Percentiles rank a stretch among this genome's conserved stretches.
Conservation (phyloP, 2,113 vertebrate species). For the Ptychochromis oligacanthus region DNA sequence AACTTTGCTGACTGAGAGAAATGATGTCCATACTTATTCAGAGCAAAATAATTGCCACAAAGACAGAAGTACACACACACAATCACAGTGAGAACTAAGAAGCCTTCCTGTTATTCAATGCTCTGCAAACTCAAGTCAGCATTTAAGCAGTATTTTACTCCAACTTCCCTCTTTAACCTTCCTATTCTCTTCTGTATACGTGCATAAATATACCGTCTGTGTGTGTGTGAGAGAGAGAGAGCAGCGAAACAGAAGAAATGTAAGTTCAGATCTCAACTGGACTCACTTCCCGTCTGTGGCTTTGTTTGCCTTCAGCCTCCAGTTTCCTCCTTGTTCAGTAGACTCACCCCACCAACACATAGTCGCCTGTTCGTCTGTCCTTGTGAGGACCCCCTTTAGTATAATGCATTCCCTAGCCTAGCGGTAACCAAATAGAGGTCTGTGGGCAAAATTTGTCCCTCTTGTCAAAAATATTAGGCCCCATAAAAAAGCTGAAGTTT, state of each 20-base stretch:
- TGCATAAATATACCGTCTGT: not conserved
- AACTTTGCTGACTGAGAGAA: constrained; percentile 15
- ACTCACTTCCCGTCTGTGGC: constrained; percentile 74
- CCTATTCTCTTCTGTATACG: constrained; percentile 36
- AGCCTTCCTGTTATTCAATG: constrained; percentile 83
- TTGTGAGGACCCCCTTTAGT: constrained; percentile 4
- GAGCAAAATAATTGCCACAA: constrained; percentile 13
- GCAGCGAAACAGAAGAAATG: constrained; percentile 60
- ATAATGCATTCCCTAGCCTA: not conserved
- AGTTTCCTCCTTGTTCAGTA: constrained; percentile 65
- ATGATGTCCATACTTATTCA: not conserved
- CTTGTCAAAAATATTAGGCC: not conserved
- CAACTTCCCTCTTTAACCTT: constrained; percentile 71
- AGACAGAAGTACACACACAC: constrained; percentile 2
- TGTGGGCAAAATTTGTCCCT: not conserved
- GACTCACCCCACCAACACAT: not conserved
- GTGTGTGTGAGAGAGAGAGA: not conserved
- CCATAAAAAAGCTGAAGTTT: not conserved
- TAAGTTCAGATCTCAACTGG: constrained; percentile 77
- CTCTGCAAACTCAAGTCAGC: constrained; percentile 77
- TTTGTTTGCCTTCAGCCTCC: constrained; percentile 62
- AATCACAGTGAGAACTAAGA: constrained; percentile 57
- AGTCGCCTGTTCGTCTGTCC: not conserved
- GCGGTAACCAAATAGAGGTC: not conserved
- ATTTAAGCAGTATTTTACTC: constrained; percentile 75